A percentile compares a stretch with the other conserved stretches of the same genome.
Conservation (phyloP, 2,888 invertebrate species). For the Bugulina stolonifera region DNA sequence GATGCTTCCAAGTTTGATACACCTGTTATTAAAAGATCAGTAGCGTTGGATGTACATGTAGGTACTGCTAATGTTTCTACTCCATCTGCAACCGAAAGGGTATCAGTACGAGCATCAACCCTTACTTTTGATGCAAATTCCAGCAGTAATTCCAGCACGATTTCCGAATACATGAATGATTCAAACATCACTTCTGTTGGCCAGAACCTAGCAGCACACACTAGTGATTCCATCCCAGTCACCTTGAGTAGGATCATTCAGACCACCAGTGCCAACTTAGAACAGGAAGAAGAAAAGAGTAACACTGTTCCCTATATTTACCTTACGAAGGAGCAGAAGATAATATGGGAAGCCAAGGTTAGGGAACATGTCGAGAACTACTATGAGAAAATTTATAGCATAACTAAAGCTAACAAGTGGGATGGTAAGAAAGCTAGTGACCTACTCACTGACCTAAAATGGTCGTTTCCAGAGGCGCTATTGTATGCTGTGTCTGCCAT, state of each 20-base stretch:
- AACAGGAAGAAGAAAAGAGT: too few species aligned
- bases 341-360: neutral
- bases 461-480: neutral
- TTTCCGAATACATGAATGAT: too few species aligned
- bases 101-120: too few species aligned
- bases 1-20: too few species aligned
- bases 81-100: too few species aligned
- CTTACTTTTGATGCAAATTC: too few species aligned
- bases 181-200: neutral
- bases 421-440: neutral
- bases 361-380: neutral
- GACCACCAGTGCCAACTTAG: too few species aligned
- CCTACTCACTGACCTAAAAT: neutral
- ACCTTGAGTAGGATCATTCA: neutral
- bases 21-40: too few species aligned
- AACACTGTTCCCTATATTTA: neutral
- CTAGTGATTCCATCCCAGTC: neutral
- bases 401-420: neutral
- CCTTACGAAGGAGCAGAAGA: neutral
- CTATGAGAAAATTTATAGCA: neutral
- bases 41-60: too few species aligned
- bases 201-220: too few species aligned
- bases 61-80: too few species aligned
- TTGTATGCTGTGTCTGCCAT: slow-evolving; percentile 12
- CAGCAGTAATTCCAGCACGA: too few species aligned